phyloP scores from a whole-genome alignment of 1,140 invertebrate species.

The Drosophila sucinea region DNA sequence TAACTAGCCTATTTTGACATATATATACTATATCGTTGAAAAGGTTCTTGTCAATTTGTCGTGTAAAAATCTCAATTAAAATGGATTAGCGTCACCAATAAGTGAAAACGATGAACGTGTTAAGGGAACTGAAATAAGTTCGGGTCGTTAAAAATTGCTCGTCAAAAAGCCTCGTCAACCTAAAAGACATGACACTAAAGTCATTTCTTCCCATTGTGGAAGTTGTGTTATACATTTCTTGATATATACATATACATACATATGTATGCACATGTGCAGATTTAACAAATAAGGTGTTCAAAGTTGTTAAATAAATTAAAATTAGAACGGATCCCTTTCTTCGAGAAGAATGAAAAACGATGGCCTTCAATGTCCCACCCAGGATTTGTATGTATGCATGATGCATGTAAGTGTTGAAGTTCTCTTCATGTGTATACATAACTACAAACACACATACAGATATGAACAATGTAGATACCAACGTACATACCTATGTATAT shows the following conservation, averaged over 20 bases:
- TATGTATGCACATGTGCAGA: conserved; percentile 26
- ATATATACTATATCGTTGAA: conserved; percentile 40
- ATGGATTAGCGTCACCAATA: background rate
- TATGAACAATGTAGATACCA: conserved; percentile 35
- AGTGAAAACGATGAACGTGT: background rate
- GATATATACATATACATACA: conserved; percentile 25
- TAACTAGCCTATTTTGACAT: conserved; percentile 52
- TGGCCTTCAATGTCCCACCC: conserved; percentile 59
- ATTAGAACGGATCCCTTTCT: background rate
- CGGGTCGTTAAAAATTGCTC: conserved; percentile 5
- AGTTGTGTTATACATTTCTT: conserved; percentile 54
- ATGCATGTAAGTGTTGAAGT: conserved; percentile 29
- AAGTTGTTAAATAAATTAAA: conserved; percentile 18
- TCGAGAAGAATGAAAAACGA: conserved; percentile 29
- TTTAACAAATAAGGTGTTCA: conserved; percentile 23
- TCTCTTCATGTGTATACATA: conserved; percentile 29
- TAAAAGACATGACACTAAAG: conserved; percentile 45
- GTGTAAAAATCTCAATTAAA: conserved; percentile 2
- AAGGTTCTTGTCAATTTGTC: conserved; percentile 17
- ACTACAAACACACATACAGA: conserved; percentile 34
- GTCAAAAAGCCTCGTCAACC: conserved; percentile 17
- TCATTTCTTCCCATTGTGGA: conserved; percentile 53
- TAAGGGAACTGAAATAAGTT: background rate
- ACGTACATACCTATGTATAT: conserved; percentile 16
- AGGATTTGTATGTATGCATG: conserved; percentile 49